phyloP scores from a whole-genome alignment of 2,888 invertebrate species.

The Acronicta alni region DNA sequence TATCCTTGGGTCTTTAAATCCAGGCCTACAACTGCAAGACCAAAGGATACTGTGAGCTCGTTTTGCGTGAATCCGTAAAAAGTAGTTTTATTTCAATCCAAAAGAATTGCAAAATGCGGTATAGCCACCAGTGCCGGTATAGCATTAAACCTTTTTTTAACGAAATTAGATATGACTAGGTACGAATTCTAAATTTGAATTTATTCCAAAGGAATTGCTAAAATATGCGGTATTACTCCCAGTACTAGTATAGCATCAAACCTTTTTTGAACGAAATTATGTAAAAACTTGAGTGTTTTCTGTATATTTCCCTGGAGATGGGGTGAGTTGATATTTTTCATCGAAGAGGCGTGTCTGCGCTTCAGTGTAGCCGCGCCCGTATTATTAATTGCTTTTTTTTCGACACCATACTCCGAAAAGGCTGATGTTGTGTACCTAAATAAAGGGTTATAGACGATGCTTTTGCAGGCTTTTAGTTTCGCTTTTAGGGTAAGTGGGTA shows the following conservation, averaged over 20 bases:
- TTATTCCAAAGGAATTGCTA: too few species aligned
- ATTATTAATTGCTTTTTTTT: slow-evolving; percentile 36
- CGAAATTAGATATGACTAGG: too few species aligned
- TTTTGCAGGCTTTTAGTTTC: not conserved
- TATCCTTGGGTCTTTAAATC: too few species aligned
- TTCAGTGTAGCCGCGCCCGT: slow-evolving; percentile 44
- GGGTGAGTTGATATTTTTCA: slow-evolving; percentile 48
- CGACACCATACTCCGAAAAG: slow-evolving; percentile 2
- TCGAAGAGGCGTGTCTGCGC: slow-evolving; percentile 45
- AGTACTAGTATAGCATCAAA: not conserved
- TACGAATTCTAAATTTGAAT: too few species aligned
- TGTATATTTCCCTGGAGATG: slow-evolving; percentile 54
- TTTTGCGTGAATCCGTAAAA: too few species aligned
- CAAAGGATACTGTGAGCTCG: too few species aligned
- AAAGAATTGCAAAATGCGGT: too few species aligned
- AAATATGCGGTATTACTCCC: too few species aligned
- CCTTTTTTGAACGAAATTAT: slow-evolving; percentile 22
- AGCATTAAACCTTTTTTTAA: too few species aligned
- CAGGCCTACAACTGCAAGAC: too few species aligned
- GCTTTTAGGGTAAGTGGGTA: not conserved
- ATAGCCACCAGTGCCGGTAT: too few species aligned
- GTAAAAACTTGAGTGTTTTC: slow-evolving; percentile 37
- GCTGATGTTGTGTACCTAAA: slow-evolving; percentile 12
- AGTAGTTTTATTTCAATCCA: too few species aligned
- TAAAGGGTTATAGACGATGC: not conserved